Evolutionary conservation across 37 sponge, comb jelly and placozoan genomes (phyloP), one percentile per base, ranked within the genome.

Genomic region (Cladorhizidae sp.): DNA sequence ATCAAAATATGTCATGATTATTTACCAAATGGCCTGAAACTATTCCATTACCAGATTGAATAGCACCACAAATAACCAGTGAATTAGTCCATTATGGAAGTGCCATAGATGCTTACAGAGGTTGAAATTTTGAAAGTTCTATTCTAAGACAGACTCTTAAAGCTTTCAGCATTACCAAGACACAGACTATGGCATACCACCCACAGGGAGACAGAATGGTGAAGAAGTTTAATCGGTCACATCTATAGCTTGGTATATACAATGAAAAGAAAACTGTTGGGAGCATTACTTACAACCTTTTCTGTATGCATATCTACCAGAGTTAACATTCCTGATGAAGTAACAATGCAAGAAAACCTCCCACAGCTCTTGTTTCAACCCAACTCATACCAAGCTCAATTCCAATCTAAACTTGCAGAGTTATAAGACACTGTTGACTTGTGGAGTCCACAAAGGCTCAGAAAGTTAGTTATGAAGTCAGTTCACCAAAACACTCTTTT

Each of bases 241-340:
- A 83, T 15, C 67, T 89, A 2, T 80, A 89, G 37, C 70, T 89
- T 22, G 1, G 84, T 25, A n/a, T 73, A 8, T 89, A 78, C 40
- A 32, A 37, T 54, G 52, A 75, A 28, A 72, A 11, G 45, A 57
- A 51, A 42, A 55, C 39, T 75, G 78, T 56, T 89, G 89, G 89
- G 89, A 89, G 58, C 39, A 73, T 6, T 76, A 79, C 45, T 69
- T 89, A 22, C 84, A 80, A 26, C 68, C 78, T 11, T 74, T 82
- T 3, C 52, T 79, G 38, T 78, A 55, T 35, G 89, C n/a, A n/a
- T n/a, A n/a, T n/a, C n/a, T n/a, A n/a, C n/a, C n/a, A n/a, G n/a
- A n/a, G n/a, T n/a, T n/a, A n/a, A n/a, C n/a, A n/a, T n/a, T n/a
- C n/a, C n/a, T n/a, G 78, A 77, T 9, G 74, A 59, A 1, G 32